Evolutionary conservation across 2,113 vertebrate genomes (phyloP), one percentile per base, ranked within the genome.

Genomic region (Raja brachyura): DNA sequence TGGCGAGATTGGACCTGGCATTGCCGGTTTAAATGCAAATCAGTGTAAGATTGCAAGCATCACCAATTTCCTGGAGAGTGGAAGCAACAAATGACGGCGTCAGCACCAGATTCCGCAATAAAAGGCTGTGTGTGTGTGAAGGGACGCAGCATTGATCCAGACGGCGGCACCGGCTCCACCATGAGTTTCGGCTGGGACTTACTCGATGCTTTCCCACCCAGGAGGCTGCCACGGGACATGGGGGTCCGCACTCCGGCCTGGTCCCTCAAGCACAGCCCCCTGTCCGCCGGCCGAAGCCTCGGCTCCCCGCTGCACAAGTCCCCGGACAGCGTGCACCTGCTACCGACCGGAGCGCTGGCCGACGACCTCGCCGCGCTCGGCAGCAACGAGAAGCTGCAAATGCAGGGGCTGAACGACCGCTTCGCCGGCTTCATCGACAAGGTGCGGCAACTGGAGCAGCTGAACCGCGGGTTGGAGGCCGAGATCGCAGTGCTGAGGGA

Each of bases 321-420:
- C 92, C 96, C 96, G 39, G 98, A 98, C 93, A 95, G 95, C 77
- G 93, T 98, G 94, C 98, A 99, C 96, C 98, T 98, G 96, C 96
- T 96, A 5, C 93, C 98, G 96, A 97, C 97, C 94, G 97, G 98
- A 70, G 97, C 97, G 94, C 96, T 99, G 93, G 98, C 98, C 96
- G 96, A 95, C 93, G 98, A 98, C 95, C 98, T 98, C 95, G 97
- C 97, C 93, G 95, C 96, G 70, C 98, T 97, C 94, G 97, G 98
- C 94, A 97, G 97, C 95, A 98, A 97, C 92, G 93, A 93, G 28
- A 94, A 94, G 56, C 93, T 94, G 81, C 93, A 93, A 63, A 93
- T 94, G 39, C 94, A 94, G 54, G 94, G 93, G 79, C 94, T 94
- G 39, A 94, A 94, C 66, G 94, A 94, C 33, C 94, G 94, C 93